Evolutionary conservation across 2,113 vertebrate genomes (phyloP).

Genomic region (Sphaerodactylus townsendi): DNA sequence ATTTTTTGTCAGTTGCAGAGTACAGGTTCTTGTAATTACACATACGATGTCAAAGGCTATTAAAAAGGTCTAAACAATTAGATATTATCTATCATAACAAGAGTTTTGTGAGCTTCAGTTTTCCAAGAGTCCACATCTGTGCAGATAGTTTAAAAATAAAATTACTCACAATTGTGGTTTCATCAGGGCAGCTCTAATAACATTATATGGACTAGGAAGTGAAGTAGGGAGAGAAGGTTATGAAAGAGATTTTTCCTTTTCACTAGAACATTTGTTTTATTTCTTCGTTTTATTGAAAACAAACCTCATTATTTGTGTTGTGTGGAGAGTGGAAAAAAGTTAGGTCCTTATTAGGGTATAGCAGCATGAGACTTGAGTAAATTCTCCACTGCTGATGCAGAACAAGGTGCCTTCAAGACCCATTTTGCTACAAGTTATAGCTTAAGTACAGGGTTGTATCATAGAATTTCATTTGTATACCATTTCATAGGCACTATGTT

Average conservation of each 20-base stretch:
- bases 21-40: slow-evolving; percentile 3
- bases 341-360: too few species aligned
- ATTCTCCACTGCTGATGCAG: too few species aligned
- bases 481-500: too few species aligned
- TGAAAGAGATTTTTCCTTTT: background rate
- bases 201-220: background rate
- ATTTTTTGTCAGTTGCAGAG: background rate
- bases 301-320: too few species aligned
- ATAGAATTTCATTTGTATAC: too few species aligned
- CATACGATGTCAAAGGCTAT: background rate
- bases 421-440: too few species aligned
- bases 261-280: too few species aligned
- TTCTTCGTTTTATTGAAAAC: too few species aligned
- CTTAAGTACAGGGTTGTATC: too few species aligned
- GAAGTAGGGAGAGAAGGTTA: background rate
- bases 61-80: slow-evolving; percentile 12
- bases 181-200: background rate
- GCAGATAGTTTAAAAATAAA: background rate
- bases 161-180: background rate
- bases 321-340: too few species aligned
- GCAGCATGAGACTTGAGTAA: too few species aligned
- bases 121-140: background rate
- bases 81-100: slow-evolving; percentile 16
- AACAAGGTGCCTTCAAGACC: too few species aligned
- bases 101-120: background rate